phyloP scores from a whole-genome alignment of 2,113 vertebrate species.

The Oryzias celebensis region DNA sequence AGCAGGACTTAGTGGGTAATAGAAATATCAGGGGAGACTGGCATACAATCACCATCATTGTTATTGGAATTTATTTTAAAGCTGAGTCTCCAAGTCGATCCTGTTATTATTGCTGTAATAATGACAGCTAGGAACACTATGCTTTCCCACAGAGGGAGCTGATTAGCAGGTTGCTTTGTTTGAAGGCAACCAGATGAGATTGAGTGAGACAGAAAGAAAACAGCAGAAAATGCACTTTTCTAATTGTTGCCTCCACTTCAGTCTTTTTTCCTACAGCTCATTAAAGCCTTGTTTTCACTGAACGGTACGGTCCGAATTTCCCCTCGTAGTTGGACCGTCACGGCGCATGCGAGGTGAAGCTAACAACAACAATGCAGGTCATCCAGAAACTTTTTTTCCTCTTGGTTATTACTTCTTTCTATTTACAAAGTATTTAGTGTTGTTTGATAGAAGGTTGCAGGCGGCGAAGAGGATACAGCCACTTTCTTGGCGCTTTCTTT shows the following conservation, averaged over 20 bases:
- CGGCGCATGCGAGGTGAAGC: too few species aligned
- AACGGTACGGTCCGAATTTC: too few species aligned
- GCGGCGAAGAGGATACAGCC: too few species aligned
- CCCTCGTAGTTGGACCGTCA: too few species aligned
- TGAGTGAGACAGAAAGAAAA: constrained; percentile 48
- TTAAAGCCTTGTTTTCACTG: too few species aligned
- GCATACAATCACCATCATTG: constrained; percentile 3
- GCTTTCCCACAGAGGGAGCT: constrained; percentile 71
- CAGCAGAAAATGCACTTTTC: constrained; percentile 13
- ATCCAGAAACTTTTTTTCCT: too few species aligned
- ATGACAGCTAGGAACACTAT: constrained; percentile 72
- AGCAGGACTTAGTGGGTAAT: constrained; percentile 18
- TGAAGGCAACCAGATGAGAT: constrained; percentile 61
- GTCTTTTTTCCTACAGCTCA: not conserved
- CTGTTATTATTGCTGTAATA: constrained; percentile 59
- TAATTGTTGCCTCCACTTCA: not conserved
- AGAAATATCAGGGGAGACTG: constrained; percentile 18
- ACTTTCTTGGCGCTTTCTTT: too few species aligned
- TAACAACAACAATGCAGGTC: too few species aligned
- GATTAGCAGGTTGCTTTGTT: constrained; percentile 76
- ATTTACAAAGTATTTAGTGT: too few species aligned
- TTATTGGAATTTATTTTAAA: constrained; percentile 38
- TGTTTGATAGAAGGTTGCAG: too few species aligned
- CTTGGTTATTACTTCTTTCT: too few species aligned
- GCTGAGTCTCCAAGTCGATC: constrained; percentile 36